These are phyloP conservation scores for Morelia viridis DNA, from an alignment of 2,797 vertebrate species.

Conservation along the genomic window DNA sequence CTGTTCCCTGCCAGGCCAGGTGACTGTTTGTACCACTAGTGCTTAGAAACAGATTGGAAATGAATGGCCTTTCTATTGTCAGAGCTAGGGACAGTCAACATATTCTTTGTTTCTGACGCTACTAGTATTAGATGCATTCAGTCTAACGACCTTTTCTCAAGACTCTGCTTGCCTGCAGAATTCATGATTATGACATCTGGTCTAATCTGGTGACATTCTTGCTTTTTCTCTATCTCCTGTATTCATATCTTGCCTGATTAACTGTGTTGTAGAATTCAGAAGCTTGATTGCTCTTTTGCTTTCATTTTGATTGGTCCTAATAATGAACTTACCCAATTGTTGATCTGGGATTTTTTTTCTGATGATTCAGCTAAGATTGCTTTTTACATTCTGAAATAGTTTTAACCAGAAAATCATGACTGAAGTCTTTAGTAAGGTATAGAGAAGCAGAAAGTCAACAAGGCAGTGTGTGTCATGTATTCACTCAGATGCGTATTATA, in stretches of 20 bases:
- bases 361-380: not conserved
- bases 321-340: not conserved
- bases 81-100: not conserved
- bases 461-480: not conserved
- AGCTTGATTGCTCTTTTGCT: not conserved
- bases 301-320: not conserved
- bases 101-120: not conserved
- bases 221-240: not conserved
- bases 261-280: not conserved
- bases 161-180: not conserved
- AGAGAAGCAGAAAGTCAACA: constrained; percentile 16
- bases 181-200: not conserved
- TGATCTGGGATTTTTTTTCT: constrained; percentile 15
- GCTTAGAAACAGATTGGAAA: not conserved
- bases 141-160: not conserved
- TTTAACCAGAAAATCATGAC: constrained; percentile 25
- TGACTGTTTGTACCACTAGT: not conserved
- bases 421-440: not conserved
- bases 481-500: not conserved
- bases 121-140: not conserved
- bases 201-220: not conserved
- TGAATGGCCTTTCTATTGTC: not conserved
- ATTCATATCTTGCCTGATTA: not conserved
- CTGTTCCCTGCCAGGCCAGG: not conserved
- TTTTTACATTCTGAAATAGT: constrained; percentile 8